Percentiles rank a stretch among this genome's conserved stretches.
Evolutionary conservation across 2,797 vertebrate species (phyloP).

Genomic region (Pangasius sanitwongsei): DNA sequence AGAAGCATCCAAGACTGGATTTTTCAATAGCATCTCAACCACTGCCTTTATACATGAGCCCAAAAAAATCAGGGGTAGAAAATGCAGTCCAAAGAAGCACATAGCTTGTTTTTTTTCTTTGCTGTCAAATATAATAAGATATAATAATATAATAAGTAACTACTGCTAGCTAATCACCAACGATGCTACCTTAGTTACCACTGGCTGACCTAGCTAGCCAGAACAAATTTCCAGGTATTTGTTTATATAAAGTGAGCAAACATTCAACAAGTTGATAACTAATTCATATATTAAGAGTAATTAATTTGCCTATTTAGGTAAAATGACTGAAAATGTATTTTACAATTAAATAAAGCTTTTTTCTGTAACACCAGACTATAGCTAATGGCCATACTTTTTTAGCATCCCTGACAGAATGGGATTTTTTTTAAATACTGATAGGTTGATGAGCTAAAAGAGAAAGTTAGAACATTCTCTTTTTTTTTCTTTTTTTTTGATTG

Average conservation of each 20-base stretch:
- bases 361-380: background rate
- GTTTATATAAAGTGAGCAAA: background rate
- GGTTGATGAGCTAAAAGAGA: background rate
- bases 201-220: background rate
- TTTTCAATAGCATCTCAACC: background rate
- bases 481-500: too few relatives aligned
- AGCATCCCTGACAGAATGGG: background rate
- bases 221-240: background rate
- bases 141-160: background rate
- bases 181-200: background rate
- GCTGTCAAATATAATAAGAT: background rate
- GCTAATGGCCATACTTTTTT: background rate
- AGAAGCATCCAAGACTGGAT: background rate
- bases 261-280: background rate
- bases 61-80: background rate
- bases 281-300: background rate
- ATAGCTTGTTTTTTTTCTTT: background rate
- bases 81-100: background rate
- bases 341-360: background rate
- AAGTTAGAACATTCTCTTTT: background rate
- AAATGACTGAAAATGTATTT: background rate
- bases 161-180: background rate
- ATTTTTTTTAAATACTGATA: background rate
- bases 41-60: background rate
- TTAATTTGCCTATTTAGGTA: background rate